Percentiles rank a stretch among this genome's conserved stretches.
Evolutionary conservation across 2,797 vertebrate species (phyloP).

Genomic region (Cyprinella venusta): DNA sequence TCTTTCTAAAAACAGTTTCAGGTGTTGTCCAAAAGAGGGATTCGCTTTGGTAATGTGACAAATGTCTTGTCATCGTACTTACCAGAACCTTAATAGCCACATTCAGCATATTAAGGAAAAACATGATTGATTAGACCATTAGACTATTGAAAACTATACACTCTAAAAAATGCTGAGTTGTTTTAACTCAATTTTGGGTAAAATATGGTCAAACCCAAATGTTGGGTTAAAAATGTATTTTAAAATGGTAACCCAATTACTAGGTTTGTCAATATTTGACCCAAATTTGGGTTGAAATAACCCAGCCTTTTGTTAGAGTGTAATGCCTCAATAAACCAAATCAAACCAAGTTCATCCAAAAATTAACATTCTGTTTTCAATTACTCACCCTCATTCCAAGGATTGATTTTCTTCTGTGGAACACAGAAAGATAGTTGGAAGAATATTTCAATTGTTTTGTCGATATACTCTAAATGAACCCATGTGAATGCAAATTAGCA

Average conservation of each 20-base stretch:
- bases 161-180: too few relatives aligned
- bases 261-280: too few relatives aligned
- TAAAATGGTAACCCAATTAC: too few relatives aligned
- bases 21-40: conserved; percentile 7
- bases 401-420: background rate
- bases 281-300: too few relatives aligned
- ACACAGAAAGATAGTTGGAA: background rate
- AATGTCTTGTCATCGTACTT: background rate
- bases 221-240: too few relatives aligned
- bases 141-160: background rate
- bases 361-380: background rate
- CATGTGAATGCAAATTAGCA: background rate
- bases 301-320: too few relatives aligned
- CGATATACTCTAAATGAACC: background rate
- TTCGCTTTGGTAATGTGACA: conserved; percentile 2
- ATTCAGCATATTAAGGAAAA: background rate
- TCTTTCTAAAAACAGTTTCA: conserved; percentile 34
- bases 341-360: background rate
- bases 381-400: background rate
- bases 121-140: conserved; percentile 6
- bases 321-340: background rate
- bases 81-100: background rate
- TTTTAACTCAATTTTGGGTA: too few relatives aligned
- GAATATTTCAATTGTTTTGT: background rate
- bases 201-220: too few relatives aligned